Conservation (phyloP, 1,140 invertebrate species). For the Limonius californicus region DNA sequence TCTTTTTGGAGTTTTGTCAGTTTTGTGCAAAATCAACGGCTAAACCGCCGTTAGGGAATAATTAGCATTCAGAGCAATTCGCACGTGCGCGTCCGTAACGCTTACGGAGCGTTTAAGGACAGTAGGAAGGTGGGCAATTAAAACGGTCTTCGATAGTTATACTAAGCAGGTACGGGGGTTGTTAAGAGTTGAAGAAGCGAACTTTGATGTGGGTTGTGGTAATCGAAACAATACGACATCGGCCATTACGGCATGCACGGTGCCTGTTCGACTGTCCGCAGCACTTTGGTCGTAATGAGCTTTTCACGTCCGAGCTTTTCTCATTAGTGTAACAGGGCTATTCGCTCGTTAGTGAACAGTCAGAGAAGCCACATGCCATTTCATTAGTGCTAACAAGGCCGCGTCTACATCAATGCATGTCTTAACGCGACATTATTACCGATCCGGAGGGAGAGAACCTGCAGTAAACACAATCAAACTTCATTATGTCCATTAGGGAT, state of each 20-base stretch:
- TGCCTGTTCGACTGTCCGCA: slow-evolving; percentile 35
- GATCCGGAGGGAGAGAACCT: slow-evolving; percentile 2
- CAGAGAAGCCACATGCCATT: slow-evolving; percentile 36
- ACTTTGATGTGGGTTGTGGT: slow-evolving; percentile 31
- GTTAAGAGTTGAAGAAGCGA: slow-evolving; percentile 10
- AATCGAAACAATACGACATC: slow-evolving; percentile 25
- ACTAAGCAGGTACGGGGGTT: not conserved
- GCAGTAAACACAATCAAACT: slow-evolving; percentile 20
- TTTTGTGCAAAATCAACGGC: no score
- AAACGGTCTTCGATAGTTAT: not conserved
- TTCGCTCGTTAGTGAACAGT: slow-evolving; percentile 34
- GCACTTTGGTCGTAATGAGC: slow-evolving; percentile 38
- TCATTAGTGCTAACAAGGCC: slow-evolving; percentile 40
- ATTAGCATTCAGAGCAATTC: no score
- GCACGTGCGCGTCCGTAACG: no score
- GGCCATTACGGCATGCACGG: slow-evolving; percentile 25
- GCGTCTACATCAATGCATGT: slow-evolving; percentile 20
- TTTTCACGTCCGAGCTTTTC: slow-evolving; percentile 40
- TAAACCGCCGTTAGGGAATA: no score
- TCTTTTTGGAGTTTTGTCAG: no score
- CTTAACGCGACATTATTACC: slow-evolving; percentile 19
- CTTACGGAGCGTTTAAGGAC: no score
- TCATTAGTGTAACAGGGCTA: slow-evolving; percentile 40
- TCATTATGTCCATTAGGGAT: slow-evolving; percentile 22
- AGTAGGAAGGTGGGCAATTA: not conserved